Conservation (phyloP, 2,113 vertebrate species). For the Tiliqua scincoides region DNA sequence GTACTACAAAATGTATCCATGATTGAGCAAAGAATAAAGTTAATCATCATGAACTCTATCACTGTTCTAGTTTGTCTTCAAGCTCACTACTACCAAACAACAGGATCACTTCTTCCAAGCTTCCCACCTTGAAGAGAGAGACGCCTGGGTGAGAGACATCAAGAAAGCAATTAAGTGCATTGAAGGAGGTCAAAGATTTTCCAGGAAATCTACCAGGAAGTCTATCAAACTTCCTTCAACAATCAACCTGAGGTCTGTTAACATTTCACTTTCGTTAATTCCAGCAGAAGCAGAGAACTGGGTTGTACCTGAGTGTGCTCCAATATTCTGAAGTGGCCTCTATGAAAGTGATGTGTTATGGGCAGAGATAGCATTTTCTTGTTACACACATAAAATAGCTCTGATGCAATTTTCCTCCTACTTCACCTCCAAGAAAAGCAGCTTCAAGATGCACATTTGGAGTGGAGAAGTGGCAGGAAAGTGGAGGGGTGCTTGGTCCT, state of each 20-base stretch:
- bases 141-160: conserved; percentile 92
- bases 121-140: conserved; percentile 90
- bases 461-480: background rate
- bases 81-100: conserved; percentile 85
- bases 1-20: background rate
- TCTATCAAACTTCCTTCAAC: conserved; percentile 91
- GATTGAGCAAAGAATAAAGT: background rate
- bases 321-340: background rate
- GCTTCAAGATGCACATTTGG: background rate
- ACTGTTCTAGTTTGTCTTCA: conserved; percentile 88
- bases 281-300: fast-evolving
- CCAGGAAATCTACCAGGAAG: conserved; percentile 90
- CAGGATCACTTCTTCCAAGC: conserved; percentile 98
- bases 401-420: background rate
- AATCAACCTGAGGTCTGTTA: conserved; percentile 86
- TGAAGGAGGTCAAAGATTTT: conserved; percentile 88
- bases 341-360: background rate
- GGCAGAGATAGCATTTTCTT: background rate
- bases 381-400: no score
- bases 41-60: background rate
- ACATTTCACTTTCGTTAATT: background rate
- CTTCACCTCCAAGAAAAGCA: background rate
- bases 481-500: background rate
- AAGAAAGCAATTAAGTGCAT: conserved; percentile 85
- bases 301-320: background rate